These are phyloP conservation scores for Sebastes schlegelii DNA, from an alignment of 2,113 vertebrate genomes.

Conservation along the genomic window DNA sequence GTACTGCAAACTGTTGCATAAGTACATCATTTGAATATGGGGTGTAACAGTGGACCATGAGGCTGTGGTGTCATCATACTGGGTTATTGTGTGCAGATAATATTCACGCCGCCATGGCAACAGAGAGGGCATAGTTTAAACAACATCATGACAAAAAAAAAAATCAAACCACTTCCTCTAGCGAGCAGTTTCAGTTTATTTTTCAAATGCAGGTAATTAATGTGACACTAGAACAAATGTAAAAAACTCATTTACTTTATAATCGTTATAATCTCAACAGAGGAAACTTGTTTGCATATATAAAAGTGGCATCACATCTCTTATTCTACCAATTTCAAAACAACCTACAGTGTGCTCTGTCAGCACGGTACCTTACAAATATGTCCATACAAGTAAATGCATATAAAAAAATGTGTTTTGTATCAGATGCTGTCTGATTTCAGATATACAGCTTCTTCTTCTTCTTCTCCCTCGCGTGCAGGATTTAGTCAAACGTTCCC, in stretches of 20 bases:
- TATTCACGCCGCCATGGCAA: not conserved
- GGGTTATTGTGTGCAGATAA: not conserved
- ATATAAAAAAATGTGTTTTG: conserved; percentile 38
- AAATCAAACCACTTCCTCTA: conserved; percentile 5
- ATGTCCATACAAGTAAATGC: conserved; percentile 62
- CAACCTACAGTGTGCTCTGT: not conserved
- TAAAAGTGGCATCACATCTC: conserved; percentile 71
- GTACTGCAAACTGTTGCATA: not conserved
- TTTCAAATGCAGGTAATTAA: conserved; percentile 43
- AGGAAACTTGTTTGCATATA: conserved; percentile 35
- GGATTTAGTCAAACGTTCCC: not conserved
- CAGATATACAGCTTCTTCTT: not conserved
- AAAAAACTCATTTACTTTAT: conserved; percentile 29
- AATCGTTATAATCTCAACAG: not conserved
- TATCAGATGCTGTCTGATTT: conserved; percentile 16
- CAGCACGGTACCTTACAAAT: conserved; percentile 47
- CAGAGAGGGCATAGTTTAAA: not conserved
- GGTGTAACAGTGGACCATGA: not conserved
- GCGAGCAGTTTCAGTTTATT: conserved; percentile 52
- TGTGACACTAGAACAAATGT: conserved; percentile 51
- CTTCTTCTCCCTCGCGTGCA: conserved; percentile 11
- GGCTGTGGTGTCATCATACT: not conserved
- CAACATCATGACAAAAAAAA: not conserved
- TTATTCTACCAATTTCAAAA: conserved; percentile 37
- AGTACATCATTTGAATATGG: not conserved